Conservation (phyloP, 2,113 vertebrate genomes). For the Cacatua alba region DNA sequence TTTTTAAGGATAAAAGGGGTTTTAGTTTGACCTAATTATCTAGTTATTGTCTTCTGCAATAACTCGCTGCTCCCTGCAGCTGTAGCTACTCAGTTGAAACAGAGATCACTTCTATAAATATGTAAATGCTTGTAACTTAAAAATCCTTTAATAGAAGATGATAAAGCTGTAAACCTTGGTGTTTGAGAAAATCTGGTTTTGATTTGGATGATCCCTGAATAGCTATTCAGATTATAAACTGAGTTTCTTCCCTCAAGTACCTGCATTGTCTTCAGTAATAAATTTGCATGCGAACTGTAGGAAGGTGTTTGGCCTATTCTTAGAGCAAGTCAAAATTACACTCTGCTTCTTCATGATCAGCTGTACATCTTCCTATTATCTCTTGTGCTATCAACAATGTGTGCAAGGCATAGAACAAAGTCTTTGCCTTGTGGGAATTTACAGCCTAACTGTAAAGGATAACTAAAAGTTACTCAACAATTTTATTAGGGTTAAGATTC, state of each 20-base stretch:
- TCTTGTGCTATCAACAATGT: neutral
- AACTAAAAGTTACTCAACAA: neutral
- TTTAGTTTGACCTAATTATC: neutral
- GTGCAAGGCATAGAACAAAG: neutral
- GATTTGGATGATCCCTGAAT: neutral
- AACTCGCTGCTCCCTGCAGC: neutral
- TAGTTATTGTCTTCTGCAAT: neutral
- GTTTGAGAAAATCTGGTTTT: neutral
- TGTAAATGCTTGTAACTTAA: neutral
- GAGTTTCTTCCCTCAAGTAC: neutral
- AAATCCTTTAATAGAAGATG: neutral
- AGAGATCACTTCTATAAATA: neutral
- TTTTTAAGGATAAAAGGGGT: neutral
- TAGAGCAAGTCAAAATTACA: slow-evolving; percentile 16
- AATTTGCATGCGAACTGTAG: slow-evolving; percentile 34
- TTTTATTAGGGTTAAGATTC: neutral
- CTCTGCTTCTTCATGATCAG: neutral
- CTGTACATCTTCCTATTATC: neutral
- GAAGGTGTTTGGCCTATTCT: slow-evolving; percentile 42
- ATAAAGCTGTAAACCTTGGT: neutral
- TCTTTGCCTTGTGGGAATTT: neutral
- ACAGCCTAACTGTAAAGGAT: neutral
- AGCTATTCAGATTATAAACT: neutral
- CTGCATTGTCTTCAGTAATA: slow-evolving; percentile 9
- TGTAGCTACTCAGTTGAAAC: neutral